Evolutionary conservation across 1,140 invertebrate genomes (phyloP).

Genomic region (Brachionus plicatilis): DNA sequence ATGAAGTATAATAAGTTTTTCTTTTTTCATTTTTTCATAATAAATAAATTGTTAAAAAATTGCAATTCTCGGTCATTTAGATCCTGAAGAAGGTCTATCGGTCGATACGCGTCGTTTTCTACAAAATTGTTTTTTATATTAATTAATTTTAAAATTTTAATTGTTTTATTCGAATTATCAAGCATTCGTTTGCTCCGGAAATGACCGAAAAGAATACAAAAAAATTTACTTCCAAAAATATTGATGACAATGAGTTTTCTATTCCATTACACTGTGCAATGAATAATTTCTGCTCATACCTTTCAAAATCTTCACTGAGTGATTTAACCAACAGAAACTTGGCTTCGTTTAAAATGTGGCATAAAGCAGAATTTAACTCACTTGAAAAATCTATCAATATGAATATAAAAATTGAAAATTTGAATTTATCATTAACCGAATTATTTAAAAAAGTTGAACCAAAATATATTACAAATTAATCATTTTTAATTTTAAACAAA

Average conservation of each 20-base stretch:
- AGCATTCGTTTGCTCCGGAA: neutral
- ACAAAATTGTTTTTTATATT: neutral
- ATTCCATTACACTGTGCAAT: neutral
- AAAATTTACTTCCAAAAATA: neutral
- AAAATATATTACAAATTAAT: neutral
- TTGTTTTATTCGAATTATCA: neutral
- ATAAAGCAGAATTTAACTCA: neutral
- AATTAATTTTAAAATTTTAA: neutral
- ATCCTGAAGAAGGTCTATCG: too few species aligned
- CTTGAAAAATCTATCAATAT: neutral
- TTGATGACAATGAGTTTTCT: neutral
- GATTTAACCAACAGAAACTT: neutral
- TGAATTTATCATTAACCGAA: neutral
- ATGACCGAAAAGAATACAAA: neutral
- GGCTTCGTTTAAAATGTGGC: neutral
- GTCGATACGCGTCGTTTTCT: too few species aligned
- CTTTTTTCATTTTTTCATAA: too few species aligned
- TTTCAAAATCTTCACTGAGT: neutral
- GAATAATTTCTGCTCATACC: neutral
- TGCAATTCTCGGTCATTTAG: too few species aligned
- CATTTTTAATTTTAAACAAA: neutral
- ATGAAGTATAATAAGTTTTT: too few species aligned
- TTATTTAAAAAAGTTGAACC: neutral
- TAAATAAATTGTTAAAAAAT: too few species aligned
- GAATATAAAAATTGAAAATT: neutral